phyloP scores from a whole-genome alignment of 2,888 invertebrate species.

The Tholera decimalis region DNA sequence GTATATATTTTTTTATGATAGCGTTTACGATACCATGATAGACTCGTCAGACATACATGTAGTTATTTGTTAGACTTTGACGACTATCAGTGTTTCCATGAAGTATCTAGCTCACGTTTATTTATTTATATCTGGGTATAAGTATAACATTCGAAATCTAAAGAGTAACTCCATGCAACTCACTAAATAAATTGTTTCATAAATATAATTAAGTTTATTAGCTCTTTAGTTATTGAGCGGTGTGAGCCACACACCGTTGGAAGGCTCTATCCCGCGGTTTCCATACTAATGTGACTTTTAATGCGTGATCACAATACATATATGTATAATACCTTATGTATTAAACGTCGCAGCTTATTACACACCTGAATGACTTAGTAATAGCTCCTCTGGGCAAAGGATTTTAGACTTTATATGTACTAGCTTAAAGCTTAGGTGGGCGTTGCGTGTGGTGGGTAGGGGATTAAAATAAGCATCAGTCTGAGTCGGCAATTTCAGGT shows the following conservation, averaged over 20 bases:
- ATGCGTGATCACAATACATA: slow-evolving; percentile 6
- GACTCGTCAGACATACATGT: neutral
- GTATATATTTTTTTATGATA: neutral
- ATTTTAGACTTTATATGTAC: slow-evolving; percentile 7
- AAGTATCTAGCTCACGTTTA: too few species aligned
- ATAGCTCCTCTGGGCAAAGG: slow-evolving; percentile 1
- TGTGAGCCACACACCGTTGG: neutral
- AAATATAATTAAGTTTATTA: too few species aligned
- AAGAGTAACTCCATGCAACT: too few species aligned
- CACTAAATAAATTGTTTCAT: too few species aligned
- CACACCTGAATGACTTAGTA: slow-evolving; percentile 36
- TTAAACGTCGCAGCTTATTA: slow-evolving; percentile 23
- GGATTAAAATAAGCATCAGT: slow-evolving; percentile 13
- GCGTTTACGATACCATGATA: neutral
- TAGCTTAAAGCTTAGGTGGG: slow-evolving; percentile 1
- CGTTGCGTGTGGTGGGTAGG: neutral
- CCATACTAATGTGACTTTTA: slow-evolving; percentile 22
- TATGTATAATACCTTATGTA: slow-evolving; percentile 1
- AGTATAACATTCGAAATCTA: too few species aligned
- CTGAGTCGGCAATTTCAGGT: slow-evolving; percentile 30
- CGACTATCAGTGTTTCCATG: too few species aligned
- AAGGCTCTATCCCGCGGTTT: slow-evolving; percentile 22
- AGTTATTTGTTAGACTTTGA: too few species aligned
- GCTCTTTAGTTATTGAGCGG: too few species aligned
- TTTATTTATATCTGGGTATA: too few species aligned